A percentile compares a stretch with the other conserved stretches of the same genome.
phyloP scores from a whole-genome alignment of 2,113 vertebrate species.

The Paraplagusia blochii region DNA sequence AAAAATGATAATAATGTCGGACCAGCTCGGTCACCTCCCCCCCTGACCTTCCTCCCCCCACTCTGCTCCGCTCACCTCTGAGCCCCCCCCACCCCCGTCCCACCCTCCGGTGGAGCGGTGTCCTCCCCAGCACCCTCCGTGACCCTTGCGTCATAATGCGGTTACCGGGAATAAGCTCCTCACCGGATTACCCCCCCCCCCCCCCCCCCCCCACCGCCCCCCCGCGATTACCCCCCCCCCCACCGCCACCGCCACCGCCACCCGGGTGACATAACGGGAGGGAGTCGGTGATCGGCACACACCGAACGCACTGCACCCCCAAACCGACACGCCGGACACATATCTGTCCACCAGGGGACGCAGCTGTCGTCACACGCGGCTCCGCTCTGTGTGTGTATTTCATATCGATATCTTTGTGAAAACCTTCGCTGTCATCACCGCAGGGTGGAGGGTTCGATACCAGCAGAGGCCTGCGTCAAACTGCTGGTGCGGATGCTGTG shows the following conservation, averaged over 20 bases:
- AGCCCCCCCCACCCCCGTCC: neutral
- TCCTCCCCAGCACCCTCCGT: conserved; percentile 50
- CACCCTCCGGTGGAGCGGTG: conserved; percentile 31
- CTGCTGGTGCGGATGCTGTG: too few species aligned
- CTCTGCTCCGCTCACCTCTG: neutral
- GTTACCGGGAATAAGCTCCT: conserved; percentile 73
- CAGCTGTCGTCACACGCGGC: too few species aligned
- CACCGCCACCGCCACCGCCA: too few species aligned
- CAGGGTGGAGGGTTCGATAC: too few species aligned
- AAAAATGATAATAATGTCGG: neutral
- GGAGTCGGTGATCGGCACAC: conserved; percentile 39
- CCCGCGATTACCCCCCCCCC: conserved; percentile 61
- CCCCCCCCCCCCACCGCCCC: conserved; percentile 67
- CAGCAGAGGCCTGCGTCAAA: too few species aligned
- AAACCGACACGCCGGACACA: conserved; percentile 37
- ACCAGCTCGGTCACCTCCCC: conserved; percentile 40
- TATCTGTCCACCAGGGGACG: neutral
- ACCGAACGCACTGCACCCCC: conserved; percentile 30
- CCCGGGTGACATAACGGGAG: conserved; percentile 72
- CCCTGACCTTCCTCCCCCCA: neutral
- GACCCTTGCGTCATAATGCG: conserved; percentile 81
- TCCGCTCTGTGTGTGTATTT: too few species aligned
- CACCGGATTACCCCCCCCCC: conserved; percentile 62
- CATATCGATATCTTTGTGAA: too few species aligned
- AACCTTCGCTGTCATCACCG: too few species aligned